Evolutionary conservation across 1,140 invertebrate genomes (phyloP).

Genomic region (Oncopodura yosiiana): DNA sequence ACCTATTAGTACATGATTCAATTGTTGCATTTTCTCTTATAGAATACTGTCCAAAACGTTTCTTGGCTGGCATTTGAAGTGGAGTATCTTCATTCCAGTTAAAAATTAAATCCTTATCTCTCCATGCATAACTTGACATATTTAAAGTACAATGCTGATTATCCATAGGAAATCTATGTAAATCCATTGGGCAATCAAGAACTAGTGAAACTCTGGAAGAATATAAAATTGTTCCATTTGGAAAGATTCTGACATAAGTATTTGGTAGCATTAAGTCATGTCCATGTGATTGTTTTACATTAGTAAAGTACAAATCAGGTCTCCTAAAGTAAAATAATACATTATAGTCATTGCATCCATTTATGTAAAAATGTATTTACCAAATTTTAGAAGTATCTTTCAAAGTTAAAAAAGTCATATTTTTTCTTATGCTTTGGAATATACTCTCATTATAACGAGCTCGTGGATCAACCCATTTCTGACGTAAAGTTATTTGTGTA

Average conservation of each 20-base stretch:
- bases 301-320: constrained; percentile 26
- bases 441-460: too few species aligned
- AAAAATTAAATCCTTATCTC: constrained; percentile 46
- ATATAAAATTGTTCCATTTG: constrained; percentile 21
- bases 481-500: constrained; percentile 24
- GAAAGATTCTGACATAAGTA: constrained; percentile 20
- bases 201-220: constrained; percentile 37
- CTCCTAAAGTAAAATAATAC: too few species aligned
- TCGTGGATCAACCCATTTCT: constrained; percentile 22
- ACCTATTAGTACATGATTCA: neutral
- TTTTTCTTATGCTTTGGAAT: too few species aligned
- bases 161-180: constrained; percentile 47
- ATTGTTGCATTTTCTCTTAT: neutral
- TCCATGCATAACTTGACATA: constrained; percentile 47
- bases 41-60: constrained; percentile 36
- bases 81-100: constrained; percentile 44
- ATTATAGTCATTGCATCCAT: too few species aligned
- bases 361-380: too few species aligned
- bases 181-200: constrained; percentile 45
- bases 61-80: constrained; percentile 45
- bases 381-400: too few species aligned
- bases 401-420: too few species aligned
- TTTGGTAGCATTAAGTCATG: constrained; percentile 24
- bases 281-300: constrained; percentile 18
- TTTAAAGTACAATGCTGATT: constrained; percentile 40